Conservation (phyloP, 2,888 invertebrate genomes). For the Ormyrus thymus region DNA sequence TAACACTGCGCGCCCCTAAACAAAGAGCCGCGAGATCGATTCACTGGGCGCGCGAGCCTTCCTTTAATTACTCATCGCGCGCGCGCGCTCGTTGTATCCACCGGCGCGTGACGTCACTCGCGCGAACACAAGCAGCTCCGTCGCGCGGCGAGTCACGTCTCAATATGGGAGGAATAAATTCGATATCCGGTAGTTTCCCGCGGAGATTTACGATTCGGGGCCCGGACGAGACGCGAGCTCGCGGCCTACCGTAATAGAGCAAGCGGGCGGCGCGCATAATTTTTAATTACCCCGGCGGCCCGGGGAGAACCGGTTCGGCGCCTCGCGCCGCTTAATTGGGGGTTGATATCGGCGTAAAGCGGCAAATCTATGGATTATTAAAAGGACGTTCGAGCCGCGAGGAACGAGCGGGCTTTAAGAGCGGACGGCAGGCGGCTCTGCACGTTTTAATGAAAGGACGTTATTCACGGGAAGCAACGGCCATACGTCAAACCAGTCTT, state of each 20-base stretch:
- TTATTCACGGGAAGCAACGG: constrained; percentile 39
- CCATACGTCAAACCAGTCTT: constrained; percentile 44
- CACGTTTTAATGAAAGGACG: constrained; percentile 44
- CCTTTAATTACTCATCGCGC: constrained; percentile 29
- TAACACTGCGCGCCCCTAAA: constrained; percentile 6
- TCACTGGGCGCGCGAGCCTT: constrained; percentile 5
- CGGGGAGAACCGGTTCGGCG: not conserved
- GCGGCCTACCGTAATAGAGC: not conserved
- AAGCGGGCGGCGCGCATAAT: not conserved
- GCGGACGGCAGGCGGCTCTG: not conserved
- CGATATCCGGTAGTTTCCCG: constrained; percentile 47
- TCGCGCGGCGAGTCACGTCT: constrained; percentile 41
- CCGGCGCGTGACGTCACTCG: constrained; percentile 48
- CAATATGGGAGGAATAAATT: constrained; percentile 48
- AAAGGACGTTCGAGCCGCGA: constrained; percentile 5
- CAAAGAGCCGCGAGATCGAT: constrained; percentile 16
- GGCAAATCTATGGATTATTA: constrained; percentile 44
- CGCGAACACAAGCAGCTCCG: constrained; percentile 44
- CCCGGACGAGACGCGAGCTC: not conserved
- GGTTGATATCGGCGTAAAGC: constrained; percentile 5
- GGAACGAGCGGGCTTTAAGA: not conserved
- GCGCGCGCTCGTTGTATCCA: constrained; percentile 34
- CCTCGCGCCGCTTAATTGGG: not conserved
- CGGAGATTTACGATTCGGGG: constrained; percentile 48
- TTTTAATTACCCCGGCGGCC: not conserved